Conservation (phyloP, 1,140 invertebrate genomes). For the Acromyrmex heyeri region DNA sequence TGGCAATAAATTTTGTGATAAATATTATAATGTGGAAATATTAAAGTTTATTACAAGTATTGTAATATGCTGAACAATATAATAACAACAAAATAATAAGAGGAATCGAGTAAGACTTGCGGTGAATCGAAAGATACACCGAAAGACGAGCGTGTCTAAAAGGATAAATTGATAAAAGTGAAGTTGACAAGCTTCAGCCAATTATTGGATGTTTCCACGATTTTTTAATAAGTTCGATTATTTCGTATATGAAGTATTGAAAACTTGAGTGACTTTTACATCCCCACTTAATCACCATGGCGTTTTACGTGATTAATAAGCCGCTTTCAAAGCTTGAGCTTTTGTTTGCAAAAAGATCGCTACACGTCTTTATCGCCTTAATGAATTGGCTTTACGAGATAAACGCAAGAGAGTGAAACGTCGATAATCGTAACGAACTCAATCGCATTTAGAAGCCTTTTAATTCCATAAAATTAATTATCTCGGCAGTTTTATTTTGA, state of each 20-base stretch:
- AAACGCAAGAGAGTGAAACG: slow-evolving; percentile 37
- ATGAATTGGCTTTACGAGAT: slow-evolving; percentile 42
- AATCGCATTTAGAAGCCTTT: slow-evolving; percentile 28
- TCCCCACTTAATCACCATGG: slow-evolving; percentile 16
- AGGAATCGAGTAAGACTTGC: not conserved
- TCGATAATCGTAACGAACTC: slow-evolving; percentile 52
- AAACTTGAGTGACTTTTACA: slow-evolving; percentile 35
- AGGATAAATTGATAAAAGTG: slow-evolving; percentile 18
- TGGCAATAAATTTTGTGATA: not conserved
- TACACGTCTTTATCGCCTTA: slow-evolving; percentile 38
- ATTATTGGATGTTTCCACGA: slow-evolving; percentile 22
- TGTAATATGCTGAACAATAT: not conserved
- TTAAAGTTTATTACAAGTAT: not conserved
- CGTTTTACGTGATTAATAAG: slow-evolving; percentile 44
- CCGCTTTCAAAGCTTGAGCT: slow-evolving; percentile 27
- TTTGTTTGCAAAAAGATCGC: slow-evolving; percentile 48
- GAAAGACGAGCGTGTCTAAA: not conserved
- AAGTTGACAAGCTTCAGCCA: slow-evolving; percentile 22
- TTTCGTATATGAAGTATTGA: not conserved
- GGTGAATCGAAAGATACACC: not conserved
- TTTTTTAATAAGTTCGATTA: slow-evolving; percentile 20
- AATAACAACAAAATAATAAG: not conserved
- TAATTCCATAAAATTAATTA: slow-evolving; percentile 52
- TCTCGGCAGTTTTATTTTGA: slow-evolving; percentile 50
- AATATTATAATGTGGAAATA: not conserved